Evolutionary conservation across 2,888 invertebrate species (phyloP).

Genomic region (Eupeodes latifasciatus): DNA sequence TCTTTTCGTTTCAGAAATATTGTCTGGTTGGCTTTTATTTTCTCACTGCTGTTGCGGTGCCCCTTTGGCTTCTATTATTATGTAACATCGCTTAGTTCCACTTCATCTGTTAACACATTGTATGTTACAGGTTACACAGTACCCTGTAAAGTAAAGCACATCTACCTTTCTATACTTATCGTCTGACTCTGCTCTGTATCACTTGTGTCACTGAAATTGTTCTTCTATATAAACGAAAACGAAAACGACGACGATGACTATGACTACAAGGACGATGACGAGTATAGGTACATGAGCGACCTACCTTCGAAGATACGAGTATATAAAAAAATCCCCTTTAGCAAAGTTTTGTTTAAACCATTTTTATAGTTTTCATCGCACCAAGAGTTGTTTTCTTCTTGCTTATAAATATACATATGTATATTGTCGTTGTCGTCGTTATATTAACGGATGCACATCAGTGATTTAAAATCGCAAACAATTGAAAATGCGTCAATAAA

Average conservation of each 20-base stretch:
- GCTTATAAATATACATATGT: neutral
- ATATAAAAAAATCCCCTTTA: constrained; percentile 7
- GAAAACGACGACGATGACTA: neutral
- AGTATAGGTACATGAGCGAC: neutral
- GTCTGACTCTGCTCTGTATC: neutral
- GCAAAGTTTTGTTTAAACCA: constrained; percentile 17
- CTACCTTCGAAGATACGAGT: neutral
- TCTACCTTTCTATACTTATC: neutral
- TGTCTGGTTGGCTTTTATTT: neutral
- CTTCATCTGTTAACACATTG: constrained; percentile 46
- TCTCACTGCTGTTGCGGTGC: neutral
- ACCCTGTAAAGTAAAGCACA: neutral
- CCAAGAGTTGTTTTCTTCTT: neutral
- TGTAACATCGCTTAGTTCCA: constrained; percentile 28
- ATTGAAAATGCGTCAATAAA: constrained; percentile 60
- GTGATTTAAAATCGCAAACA: constrained; percentile 44
- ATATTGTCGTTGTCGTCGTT: neutral
- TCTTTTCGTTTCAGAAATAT: neutral
- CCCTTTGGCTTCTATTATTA: constrained; percentile 24
- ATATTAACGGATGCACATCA: constrained; percentile 33
- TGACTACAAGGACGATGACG: no score
- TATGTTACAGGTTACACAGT: neutral
- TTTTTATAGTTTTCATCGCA: constrained; percentile 24
- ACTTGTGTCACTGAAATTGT: constrained; percentile 44
- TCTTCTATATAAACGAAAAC: neutral